Evolutionary conservation across 2,113 vertebrate species (phyloP), one percentile per base, ranked within the genome.

Genomic region (Riparia riparia): DNA sequence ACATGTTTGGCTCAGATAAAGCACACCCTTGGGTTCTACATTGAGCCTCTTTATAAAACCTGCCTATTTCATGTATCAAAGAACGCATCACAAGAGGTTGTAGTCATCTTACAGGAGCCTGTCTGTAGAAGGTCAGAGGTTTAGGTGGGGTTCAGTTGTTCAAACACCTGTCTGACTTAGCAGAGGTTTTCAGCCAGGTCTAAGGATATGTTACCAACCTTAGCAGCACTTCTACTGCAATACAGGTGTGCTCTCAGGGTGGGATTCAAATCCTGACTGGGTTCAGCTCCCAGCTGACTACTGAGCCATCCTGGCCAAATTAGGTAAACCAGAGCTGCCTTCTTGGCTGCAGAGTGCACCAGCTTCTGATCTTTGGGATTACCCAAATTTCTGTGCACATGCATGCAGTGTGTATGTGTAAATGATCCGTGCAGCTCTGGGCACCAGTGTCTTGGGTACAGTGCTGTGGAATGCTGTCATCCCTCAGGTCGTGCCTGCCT

Each of bases 371-470:
- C 50, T 86, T 58, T 58, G 51, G 19, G 32, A 18, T 25, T 25
- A 47, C 32, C 20, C 29, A 29, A 12, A 58, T 71, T 50, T 74
- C 51, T 73, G 11, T 29, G n/a, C 17, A 26, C 22, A 15, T 2
- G 4, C 16, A 41, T 5, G 9, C 61, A 56, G 28, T 2, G 3
- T 4, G 5, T 1, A 1, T 1, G 22, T 47, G 17, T 22, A 58
- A 74, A 69, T 34, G 10, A 32, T 16, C n/a, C 25, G 12, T 1
- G 1, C 57, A 16, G 1, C n/a, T 45, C 49, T 17, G 54, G 24
- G 20, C 56, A 31, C 24, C 78, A 12, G 3, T 1, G 39, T 25
- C 49, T 60, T 60, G 56, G 42, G 37, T 2, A 3, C 13, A 26
- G 16, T 6, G 3, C 17, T 42, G 71, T 28, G 31, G 20, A 31